phyloP scores from a whole-genome alignment of 2,797 vertebrate species.

The Anas bahamensis region DNA sequence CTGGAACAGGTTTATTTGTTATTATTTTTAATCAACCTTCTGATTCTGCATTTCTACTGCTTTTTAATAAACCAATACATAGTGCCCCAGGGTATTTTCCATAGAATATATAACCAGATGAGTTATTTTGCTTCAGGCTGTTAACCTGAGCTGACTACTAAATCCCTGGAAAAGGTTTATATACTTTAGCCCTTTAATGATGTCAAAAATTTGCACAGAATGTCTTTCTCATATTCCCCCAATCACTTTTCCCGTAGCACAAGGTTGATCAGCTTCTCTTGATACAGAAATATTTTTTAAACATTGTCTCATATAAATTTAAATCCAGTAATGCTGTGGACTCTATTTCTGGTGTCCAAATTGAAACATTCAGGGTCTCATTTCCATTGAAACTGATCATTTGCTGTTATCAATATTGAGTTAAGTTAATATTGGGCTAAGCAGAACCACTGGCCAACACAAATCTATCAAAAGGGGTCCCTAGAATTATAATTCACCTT shows the following conservation, averaged over 20 bases:
- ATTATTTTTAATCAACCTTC: neutral
- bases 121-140: slow-evolving; percentile 36
- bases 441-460: neutral
- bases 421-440: neutral
- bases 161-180: neutral
- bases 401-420: neutral
- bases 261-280: neutral
- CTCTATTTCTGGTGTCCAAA: neutral
- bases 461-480: neutral
- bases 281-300: neutral
- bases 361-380: neutral
- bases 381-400: neutral
- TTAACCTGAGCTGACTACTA: neutral
- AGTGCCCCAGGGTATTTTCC: neutral
- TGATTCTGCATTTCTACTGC: neutral
- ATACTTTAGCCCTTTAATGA: neutral
- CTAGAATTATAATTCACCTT: neutral
- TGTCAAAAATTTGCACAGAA: neutral
- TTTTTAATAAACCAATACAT: slow-evolving; percentile 21
- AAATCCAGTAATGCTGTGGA: neutral
- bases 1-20: neutral
- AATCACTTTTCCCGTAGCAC: neutral
- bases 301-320: neutral
- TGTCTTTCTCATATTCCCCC: neutral
- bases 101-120: neutral